Evolutionary conservation across 1,140 invertebrate species (phyloP).

Genomic region (Drosophila sechellia): DNA sequence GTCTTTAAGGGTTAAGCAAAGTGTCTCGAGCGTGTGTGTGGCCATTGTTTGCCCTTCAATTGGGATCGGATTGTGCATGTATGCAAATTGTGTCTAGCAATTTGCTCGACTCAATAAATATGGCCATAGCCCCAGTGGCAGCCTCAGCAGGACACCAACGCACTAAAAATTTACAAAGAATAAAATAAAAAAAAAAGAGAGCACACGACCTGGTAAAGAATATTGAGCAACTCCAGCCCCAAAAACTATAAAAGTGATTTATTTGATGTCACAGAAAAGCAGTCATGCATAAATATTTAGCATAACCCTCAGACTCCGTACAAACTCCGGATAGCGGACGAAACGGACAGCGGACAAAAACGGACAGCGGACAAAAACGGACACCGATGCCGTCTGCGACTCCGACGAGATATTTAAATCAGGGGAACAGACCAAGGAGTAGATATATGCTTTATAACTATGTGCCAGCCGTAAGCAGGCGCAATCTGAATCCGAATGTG

Average conservation of each 20-base stretch:
- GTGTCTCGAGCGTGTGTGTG: slow-evolving; percentile 23
- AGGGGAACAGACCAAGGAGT: slow-evolving; percentile 37
- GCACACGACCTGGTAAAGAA: slow-evolving; percentile 28
- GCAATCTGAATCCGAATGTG: slow-evolving; percentile 27
- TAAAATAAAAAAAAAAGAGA: slow-evolving; percentile 9
- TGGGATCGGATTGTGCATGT: slow-evolving; percentile 28
- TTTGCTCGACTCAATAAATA: slow-evolving; percentile 66
- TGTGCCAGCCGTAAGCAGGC: slow-evolving; percentile 54
- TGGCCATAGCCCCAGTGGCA: slow-evolving; percentile 26
- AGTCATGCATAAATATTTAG: slow-evolving; percentile 82
- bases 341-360: slow-evolving; percentile 13
- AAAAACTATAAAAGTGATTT: slow-evolving; percentile 80
- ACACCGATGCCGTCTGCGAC: slow-evolving; percentile 43
- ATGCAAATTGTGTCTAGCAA: slow-evolving; percentile 61
- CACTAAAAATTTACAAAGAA: slow-evolving; percentile 26
- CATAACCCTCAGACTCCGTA: slow-evolving; percentile 73
- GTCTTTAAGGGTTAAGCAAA: slow-evolving; percentile 51
- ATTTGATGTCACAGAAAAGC: slow-evolving; percentile 82
- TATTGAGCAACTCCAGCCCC: slow-evolving; percentile 55
- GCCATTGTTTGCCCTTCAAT: slow-evolving; percentile 54
- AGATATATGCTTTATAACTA: slow-evolving; percentile 78
- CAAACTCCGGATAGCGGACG: slow-evolving; percentile 42
- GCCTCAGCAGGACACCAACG: slow-evolving; percentile 25
- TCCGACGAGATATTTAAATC: slow-evolving; percentile 64
- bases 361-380: slow-evolving; percentile 27